A percentile compares a stretch with the other conserved stretches of the same genome.
Conservation (phyloP, 2,888 invertebrate genomes). For the Bombyx huttoni region DNA sequence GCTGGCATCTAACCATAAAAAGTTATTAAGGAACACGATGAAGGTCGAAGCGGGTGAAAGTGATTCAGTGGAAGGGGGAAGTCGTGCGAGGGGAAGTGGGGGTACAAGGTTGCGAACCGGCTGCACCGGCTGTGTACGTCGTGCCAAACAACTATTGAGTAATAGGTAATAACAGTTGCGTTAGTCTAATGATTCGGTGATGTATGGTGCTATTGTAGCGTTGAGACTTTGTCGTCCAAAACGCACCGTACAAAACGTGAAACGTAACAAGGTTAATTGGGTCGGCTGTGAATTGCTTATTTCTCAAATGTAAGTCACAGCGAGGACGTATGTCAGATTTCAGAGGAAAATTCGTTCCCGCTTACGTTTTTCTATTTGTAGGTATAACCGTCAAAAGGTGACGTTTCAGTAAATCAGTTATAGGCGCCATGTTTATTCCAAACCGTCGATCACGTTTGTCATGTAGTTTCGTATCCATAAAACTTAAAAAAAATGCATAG, state of each 20-base stretch:
- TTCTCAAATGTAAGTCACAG: not conserved
- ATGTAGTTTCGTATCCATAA: too few relatives aligned
- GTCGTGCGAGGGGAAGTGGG: conserved; percentile 11
- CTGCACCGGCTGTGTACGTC: conserved; percentile 39
- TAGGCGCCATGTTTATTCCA: too few relatives aligned
- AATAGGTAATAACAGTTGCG: conserved; percentile 59
- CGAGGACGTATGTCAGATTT: too few relatives aligned
- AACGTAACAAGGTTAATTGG: conserved; percentile 3
- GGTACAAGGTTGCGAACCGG: conserved; percentile 61
- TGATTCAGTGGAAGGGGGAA: conserved; percentile 30
- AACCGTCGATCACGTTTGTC: too few relatives aligned
- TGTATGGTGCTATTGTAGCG: conserved; percentile 45
- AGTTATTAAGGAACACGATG: conserved; percentile 11
- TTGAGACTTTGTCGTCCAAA: conserved; percentile 27
- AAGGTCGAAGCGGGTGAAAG: conserved; percentile 53
- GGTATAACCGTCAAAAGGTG: too few relatives aligned
- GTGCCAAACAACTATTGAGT: conserved; percentile 61
- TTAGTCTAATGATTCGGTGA: conserved; percentile 45
- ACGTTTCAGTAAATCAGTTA: too few relatives aligned
- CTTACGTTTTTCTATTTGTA: too few relatives aligned
- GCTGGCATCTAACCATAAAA: conserved; percentile 2
- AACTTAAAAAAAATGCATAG: too few relatives aligned
- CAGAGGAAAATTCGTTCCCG: too few relatives aligned
- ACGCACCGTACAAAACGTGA: too few relatives aligned
- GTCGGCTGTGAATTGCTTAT: not conserved